Conservation (phyloP, 2,888 invertebrate species). For the Epinotia nisella region DNA sequence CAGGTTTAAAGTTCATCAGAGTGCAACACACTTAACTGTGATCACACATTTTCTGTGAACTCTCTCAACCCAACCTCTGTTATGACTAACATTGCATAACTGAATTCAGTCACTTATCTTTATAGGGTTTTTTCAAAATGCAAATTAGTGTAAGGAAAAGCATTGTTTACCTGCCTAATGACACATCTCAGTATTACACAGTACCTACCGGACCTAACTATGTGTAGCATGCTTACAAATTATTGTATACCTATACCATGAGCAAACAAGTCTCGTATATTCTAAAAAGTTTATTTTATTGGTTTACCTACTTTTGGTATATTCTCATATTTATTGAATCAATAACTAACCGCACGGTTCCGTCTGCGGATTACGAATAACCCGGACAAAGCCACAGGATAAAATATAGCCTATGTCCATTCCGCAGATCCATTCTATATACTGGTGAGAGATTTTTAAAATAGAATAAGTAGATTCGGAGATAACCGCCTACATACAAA, state of each 20-base stretch:
- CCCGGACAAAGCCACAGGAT: too few species aligned
- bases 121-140: constrained; percentile 24
- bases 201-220: background rate
- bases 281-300: too few species aligned
- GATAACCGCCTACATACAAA: too few species aligned
- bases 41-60: constrained; percentile 38
- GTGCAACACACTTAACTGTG: constrained; percentile 38
- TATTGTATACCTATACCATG: background rate
- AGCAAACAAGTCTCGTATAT: background rate
- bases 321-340: too few species aligned
- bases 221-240: background rate
- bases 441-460: too few species aligned
- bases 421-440: too few species aligned
- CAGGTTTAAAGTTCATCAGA: constrained; percentile 49
- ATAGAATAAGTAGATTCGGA: too few species aligned
- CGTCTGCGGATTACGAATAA: too few species aligned
- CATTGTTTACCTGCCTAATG: background rate
- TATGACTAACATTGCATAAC: constrained; percentile 23
- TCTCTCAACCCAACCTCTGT: constrained; percentile 13
- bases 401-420: too few species aligned
- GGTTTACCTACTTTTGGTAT: too few species aligned
- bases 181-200: background rate
- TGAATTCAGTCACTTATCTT: constrained; percentile 24
- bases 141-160: constrained; percentile 25
- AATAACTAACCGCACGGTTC: too few species aligned